phyloP scores from a whole-genome alignment of 53 echinoderm and acorn worm genomes.

The Hippasteria phrygiana region DNA sequence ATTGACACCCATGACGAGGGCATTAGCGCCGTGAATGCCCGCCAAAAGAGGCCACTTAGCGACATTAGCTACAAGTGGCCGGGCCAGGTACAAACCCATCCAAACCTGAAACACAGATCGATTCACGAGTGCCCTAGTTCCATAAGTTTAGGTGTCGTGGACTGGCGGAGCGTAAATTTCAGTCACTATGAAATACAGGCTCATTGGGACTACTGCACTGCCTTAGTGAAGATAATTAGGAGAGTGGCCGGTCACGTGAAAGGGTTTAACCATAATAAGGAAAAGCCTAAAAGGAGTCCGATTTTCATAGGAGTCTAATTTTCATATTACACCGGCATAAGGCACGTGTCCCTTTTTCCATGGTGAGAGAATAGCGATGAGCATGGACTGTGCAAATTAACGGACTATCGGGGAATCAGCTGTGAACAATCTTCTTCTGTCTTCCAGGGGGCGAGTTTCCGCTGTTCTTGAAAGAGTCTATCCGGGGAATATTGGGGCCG shows the following conservation, averaged over 20 bases:
- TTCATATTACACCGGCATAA: too few relatives aligned
- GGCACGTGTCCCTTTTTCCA: too few relatives aligned
- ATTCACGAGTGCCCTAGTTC: not conserved
- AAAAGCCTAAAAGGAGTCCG: not conserved
- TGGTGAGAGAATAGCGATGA: too few relatives aligned
- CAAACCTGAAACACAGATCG: conserved; percentile 20
- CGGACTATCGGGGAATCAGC: not conserved
- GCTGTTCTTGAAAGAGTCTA: not conserved
- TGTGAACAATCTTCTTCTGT: not conserved
- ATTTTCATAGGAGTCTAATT: too few relatives aligned
- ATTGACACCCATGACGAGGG: conserved; percentile 38
- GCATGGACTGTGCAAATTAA: not conserved
- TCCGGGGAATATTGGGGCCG: not conserved
- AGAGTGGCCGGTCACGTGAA: not conserved
- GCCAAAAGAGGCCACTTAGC: conserved; percentile 52
- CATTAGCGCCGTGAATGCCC: conserved; percentile 42
- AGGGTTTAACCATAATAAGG: not conserved
- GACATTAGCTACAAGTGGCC: conserved; percentile 25
- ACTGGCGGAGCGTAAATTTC: not conserved
- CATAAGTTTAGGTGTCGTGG: not conserved
- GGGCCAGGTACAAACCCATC: conserved; percentile 46
- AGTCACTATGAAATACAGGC: too few relatives aligned
- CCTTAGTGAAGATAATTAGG: too few relatives aligned
- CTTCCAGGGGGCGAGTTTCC: not conserved
- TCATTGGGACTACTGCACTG: too few relatives aligned